These are phyloP conservation scores for Pollimyrus isidori DNA, from an alignment of 2,113 vertebrate species.

Conservation along the genomic window DNA sequence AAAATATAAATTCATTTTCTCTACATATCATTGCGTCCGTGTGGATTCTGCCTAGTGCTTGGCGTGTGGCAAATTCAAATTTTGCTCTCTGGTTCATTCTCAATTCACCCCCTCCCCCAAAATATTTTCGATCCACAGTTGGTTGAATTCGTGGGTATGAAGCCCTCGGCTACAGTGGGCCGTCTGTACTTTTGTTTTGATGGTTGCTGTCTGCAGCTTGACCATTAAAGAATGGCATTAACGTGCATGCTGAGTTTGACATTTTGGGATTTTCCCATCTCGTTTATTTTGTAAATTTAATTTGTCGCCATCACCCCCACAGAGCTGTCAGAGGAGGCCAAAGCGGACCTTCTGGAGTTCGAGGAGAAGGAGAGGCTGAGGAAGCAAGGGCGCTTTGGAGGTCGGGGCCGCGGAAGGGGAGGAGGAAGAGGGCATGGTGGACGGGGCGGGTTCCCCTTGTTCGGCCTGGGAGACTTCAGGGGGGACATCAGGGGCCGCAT, in stretches of 20 bases:
- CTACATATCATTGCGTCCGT: not conserved
- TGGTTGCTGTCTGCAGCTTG: not conserved
- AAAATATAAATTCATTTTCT: not conserved
- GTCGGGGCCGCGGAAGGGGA: conserved; percentile 64
- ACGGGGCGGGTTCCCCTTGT: conserved; percentile 59
- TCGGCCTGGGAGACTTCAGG: conserved; percentile 70
- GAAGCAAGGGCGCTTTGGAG: conserved; percentile 72
- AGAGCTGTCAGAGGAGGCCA: conserved; percentile 96
- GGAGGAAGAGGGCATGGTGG: conserved; percentile 66
- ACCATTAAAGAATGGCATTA: not conserved
- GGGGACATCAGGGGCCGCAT: conserved; percentile 65
- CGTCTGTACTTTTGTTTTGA: not conserved
- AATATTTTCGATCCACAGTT: not conserved
- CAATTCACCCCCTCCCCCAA: too few relatives aligned
- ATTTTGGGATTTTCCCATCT: not conserved
- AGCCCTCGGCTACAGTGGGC: not conserved
- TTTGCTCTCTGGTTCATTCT: not conserved
- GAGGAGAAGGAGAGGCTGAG: conserved; percentile 84
- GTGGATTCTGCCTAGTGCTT: not conserved
- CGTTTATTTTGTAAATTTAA: not conserved
- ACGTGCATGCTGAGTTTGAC: not conserved
- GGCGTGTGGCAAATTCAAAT: not conserved
- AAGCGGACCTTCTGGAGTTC: conserved; percentile 80
- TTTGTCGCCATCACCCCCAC: conserved; percentile 13
- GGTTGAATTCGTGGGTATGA: not conserved